Evolutionary conservation across 2,113 vertebrate genomes (phyloP).

Genomic region (Bos indicus): DNA sequence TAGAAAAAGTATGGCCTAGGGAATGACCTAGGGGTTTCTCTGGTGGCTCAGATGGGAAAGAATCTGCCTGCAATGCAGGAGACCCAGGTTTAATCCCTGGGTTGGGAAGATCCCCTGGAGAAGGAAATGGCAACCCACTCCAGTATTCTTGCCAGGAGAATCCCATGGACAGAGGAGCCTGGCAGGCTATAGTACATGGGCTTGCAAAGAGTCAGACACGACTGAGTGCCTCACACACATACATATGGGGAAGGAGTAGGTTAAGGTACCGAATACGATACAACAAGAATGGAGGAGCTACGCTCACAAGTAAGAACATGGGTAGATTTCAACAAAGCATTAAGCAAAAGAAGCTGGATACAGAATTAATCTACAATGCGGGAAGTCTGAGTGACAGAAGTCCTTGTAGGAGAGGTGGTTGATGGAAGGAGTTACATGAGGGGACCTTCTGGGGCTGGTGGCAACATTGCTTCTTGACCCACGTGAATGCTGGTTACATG

Average conservation of each 20-base stretch:
- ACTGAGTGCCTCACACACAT: not conserved
- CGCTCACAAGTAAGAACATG: not conserved
- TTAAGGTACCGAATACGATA: no score
- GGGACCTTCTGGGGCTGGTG: not conserved
- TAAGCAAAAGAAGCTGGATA: not conserved
- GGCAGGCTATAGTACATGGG: not conserved
- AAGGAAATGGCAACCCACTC: not conserved
- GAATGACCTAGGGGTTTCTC: not conserved
- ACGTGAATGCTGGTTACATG: not conserved
- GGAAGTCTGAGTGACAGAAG: accelerated
- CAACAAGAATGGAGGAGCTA: not conserved
- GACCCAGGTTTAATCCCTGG: not conserved
- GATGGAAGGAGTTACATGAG: not conserved
- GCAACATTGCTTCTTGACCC: not conserved
- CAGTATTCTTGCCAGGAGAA: not conserved
- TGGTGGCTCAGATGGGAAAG: not conserved
- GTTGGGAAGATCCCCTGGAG: not conserved
- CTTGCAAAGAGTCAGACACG: not conserved
- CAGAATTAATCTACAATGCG: accelerated
- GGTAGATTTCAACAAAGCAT: not conserved
- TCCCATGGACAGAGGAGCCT: not conserved
- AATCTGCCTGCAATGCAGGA: not conserved
- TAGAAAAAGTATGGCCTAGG: not conserved
- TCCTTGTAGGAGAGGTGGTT: not conserved
- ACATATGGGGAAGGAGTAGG: not conserved